Base-by-base conservation (phyloP, 2,888 invertebrate species). In the Cremastobaeus sp. region DNA sequence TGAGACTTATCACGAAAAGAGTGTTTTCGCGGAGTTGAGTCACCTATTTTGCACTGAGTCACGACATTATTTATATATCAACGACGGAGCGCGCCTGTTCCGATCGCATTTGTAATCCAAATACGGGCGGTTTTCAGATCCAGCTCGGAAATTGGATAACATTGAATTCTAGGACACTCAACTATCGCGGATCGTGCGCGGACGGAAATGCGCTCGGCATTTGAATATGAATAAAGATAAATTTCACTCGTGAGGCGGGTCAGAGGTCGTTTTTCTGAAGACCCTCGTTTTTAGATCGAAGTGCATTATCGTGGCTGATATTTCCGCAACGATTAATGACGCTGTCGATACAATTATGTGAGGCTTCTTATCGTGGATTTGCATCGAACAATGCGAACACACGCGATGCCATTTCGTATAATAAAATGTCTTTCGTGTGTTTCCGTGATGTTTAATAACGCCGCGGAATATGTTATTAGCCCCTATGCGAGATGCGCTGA, bases 31-130 rank as follows among this genome's bases (percentile, higher is more conserved):
- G 18, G 41, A 25, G 30, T 57, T 57, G 70, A 70, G 28, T 70
- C 70, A 64, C 62, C 43, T 55, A 64, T 70, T 70, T 70, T 48
- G 39, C 43, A 47, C 50, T 64, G 70, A 70, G 55, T 62, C 70
- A 70, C 62, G 70, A 70, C 48, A 55, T 62, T 62, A 70, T 69
- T 69, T 69, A 69, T 69, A 69, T n/a, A 62, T 62, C 54, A 48
- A 28, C 54, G 70, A 70, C 55, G 55, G 50, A 59, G 32, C 20
- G 39, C 41, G 48, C 70, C 48, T 48, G 41, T 41, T 20, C n/a
- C 25, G 55, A 48, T 25, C 48, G 18, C 55, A 70, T 70, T 54
- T 62, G 54, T 62, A 55, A 62, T 55, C 70, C 70, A 55, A 70
- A 70, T 62, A 64, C n/a, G 55, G 70, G 4, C 34, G 11, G 35